A percentile compares a stretch with the other conserved stretches of the same genome.
Conservation (phyloP, 1,140 invertebrate genomes). For the Zeugodacus cucurbitae region DNA sequence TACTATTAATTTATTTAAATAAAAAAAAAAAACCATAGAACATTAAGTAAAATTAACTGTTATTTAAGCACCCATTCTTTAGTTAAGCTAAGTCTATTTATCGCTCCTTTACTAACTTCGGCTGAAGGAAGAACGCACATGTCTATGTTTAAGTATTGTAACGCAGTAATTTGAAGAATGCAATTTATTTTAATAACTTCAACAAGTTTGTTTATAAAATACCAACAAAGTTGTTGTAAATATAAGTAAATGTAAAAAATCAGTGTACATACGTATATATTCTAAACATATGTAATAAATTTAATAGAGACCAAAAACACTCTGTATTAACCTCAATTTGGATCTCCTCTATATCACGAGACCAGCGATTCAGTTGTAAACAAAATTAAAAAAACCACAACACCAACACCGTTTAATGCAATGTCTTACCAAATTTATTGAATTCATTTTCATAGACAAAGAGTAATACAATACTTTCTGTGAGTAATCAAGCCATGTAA, state of each 20-base stretch:
- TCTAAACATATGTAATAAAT: conserved; percentile 11
- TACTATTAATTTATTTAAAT: background rate
- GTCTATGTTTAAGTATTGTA: no score
- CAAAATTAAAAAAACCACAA: no score
- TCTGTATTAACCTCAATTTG: background rate
- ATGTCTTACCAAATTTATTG: background rate
- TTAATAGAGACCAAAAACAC: background rate
- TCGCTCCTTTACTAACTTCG: background rate
- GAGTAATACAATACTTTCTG: background rate
- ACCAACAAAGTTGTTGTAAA: background rate
- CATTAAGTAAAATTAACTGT: background rate
- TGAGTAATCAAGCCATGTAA: background rate
- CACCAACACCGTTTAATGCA: no score
- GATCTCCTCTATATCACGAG: no score
- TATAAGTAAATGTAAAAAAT: background rate
- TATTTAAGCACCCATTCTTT: background rate
- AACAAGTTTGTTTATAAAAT: background rate
- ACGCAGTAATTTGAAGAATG: no score
- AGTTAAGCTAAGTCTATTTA: conserved; percentile 3
- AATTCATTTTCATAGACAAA: background rate
- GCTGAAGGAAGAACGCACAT: no score
- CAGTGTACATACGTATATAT: background rate
- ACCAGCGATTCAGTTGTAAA: no score
- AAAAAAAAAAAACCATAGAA: background rate
- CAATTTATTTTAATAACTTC: background rate